Percentiles rank a stretch among this genome's conserved stretches.
Evolutionary conservation across 2,113 vertebrate species (phyloP).

Genomic region (Psammodynastes pulverulentus): DNA sequence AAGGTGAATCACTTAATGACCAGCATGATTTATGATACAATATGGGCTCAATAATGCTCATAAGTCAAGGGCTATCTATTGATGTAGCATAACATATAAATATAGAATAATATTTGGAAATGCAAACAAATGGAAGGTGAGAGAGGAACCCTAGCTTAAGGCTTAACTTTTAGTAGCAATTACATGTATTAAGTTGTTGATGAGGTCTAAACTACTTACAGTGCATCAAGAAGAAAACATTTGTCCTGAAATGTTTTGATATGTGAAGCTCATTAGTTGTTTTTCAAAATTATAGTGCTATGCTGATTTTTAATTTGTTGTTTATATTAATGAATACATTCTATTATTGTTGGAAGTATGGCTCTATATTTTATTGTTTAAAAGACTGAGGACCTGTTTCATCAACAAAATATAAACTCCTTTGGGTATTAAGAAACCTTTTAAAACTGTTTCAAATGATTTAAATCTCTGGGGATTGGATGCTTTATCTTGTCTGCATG

Average conservation of each 20-base stretch:
- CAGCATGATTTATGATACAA: not conserved
- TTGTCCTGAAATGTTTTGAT: not conserved
- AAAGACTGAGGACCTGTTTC: not conserved
- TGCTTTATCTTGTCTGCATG: not conserved
- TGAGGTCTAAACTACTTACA: not conserved
- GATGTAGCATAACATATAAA: not conserved
- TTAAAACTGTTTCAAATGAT: not conserved
- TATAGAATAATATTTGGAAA: not conserved
- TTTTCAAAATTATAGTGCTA: not conserved
- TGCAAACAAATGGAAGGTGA: not conserved
- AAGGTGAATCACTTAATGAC: not conserved
- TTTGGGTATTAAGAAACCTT: not conserved
- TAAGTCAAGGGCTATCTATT: not conserved
- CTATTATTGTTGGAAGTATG: slow-evolving; percentile 4
- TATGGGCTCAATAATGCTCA: not conserved
- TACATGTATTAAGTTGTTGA: slow-evolving; percentile 32
- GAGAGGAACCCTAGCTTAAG: not conserved
- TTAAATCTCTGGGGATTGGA: not conserved
- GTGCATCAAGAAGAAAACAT: not conserved
- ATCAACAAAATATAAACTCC: not conserved
- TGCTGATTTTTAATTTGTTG: not conserved
- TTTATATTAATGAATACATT: not conserved
- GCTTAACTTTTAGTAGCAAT: slow-evolving; percentile 31
- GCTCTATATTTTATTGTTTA: not conserved
- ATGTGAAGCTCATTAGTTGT: not conserved